These are phyloP conservation scores for Pardosa pseudoannulata DNA, from an alignment of 2,888 invertebrate species.

Conservation along the genomic window DNA sequence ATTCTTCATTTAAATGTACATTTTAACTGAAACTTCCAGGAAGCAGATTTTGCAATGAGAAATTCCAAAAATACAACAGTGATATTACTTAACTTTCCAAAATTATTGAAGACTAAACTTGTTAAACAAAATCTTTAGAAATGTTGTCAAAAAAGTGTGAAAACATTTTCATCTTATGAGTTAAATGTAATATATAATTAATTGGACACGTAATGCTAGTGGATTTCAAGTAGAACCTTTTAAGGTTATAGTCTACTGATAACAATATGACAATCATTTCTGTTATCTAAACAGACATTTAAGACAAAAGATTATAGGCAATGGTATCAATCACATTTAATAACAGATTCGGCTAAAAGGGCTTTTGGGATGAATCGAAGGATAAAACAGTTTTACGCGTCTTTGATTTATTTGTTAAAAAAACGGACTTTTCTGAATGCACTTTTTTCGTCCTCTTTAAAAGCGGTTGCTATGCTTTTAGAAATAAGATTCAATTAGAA, in stretches of 20 bases:
- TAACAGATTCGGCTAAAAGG: conserved; percentile 8
- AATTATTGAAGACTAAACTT: too few species aligned
- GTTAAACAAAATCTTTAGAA: too few species aligned
- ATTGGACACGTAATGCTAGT: background rate
- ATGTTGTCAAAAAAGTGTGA: too few species aligned
- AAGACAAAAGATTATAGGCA: conserved; percentile 20
- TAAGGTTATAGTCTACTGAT: background rate
- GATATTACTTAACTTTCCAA: too few species aligned
- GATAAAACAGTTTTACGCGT: background rate
- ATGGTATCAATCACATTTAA: conserved; percentile 13
- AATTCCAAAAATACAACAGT: too few species aligned
- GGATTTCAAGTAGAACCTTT: background rate
- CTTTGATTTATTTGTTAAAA: background rate
- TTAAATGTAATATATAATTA: too few species aligned
- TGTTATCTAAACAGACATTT: conserved; percentile 16
- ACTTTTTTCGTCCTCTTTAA: background rate
- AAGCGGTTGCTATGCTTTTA: background rate
- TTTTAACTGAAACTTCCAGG: too few species aligned
- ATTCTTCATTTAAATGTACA: too few species aligned
- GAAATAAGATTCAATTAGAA: too few species aligned
- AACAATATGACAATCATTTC: conserved; percentile 19
- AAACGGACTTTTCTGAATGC: background rate
- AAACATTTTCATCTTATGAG: too few species aligned
- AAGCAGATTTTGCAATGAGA: too few species aligned
- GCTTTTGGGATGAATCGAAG: background rate